phyloP scores from a whole-genome alignment of 2,888 invertebrate species.

The Leucophora obtusa region DNA sequence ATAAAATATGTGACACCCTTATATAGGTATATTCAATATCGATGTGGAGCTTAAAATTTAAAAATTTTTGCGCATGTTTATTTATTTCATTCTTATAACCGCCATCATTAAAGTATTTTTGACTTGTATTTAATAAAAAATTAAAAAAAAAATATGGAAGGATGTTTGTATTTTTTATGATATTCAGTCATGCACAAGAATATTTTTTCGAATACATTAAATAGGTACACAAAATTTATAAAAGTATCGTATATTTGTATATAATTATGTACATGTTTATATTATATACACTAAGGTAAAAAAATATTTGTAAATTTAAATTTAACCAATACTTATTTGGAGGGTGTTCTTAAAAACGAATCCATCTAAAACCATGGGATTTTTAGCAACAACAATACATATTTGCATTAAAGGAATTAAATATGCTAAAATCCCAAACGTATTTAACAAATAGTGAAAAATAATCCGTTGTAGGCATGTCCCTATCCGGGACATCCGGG shows the following conservation, averaged over 20 bases:
- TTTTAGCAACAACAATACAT: too few species aligned
- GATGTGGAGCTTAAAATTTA: constrained; percentile 44
- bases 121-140: constrained; percentile 3
- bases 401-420: too few species aligned
- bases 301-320: neutral
- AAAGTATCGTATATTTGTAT: neutral
- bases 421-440: too few species aligned
- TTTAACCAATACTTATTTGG: neutral
- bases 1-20: neutral
- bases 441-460: too few species aligned
- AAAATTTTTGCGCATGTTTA: constrained; percentile 59
- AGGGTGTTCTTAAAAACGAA: too few species aligned
- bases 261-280: constrained; percentile 5
- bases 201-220: neutral
- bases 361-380: too few species aligned
- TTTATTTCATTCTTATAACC: constrained; percentile 22
- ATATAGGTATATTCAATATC: constrained; percentile 1
- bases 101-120: constrained; percentile 53
- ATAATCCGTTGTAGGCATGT: too few species aligned
- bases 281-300: constrained; percentile 3
- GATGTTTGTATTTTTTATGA: constrained; percentile 50
- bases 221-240: too few species aligned
- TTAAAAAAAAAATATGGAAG: constrained; percentile 2
- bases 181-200: constrained; percentile 59
- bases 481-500: too few species aligned